Base-by-base conservation (phyloP, 1,140 invertebrate species). In the Leucophenga varia region DNA sequence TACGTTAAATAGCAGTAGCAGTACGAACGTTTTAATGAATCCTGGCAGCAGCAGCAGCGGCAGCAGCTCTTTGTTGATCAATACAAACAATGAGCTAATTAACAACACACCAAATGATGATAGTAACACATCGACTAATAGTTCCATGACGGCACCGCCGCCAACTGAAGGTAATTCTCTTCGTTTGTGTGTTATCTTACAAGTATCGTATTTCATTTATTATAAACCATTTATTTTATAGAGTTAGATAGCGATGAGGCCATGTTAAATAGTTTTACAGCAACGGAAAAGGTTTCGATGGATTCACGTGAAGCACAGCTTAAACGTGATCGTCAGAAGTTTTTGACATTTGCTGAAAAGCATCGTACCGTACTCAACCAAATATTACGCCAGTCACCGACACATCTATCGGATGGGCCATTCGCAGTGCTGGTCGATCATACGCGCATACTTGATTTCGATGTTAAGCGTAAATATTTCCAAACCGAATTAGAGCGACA, bases 291-390 rank as follows among this genome's bases (percentile, higher is more conserved):
- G 31, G 20, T 31, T 10, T 17, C 46, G 2, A 8, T 61, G 14
- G 59, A 36, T 17, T 54, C 54, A 3, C 64, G 69, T 20, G 64
- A 68, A 14, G 52, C 54, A 2, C 65, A 69, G 34, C 51, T 68
- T 13, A 51, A 64, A 5, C 64, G 57, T 9, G 82, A 84, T 68
- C 83, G 84, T 55, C 72, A 81, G 37, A 92, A 91, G 75, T 93
- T 92, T 79, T 78, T 93, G 2, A 85, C 85, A 60, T 92, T 92
- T 79, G 89, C 88, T 30, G 91, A 95, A 78, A 92, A 87, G 41
- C 93, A 96, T 75, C 82, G 91, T 43, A 90, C 90, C 8, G 92
- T 96, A 20, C 77, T 96, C 9, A 96, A 96, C 61, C 93, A 96
- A 78, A 95, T 96, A 46, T 76, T 96, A 19, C 81, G 93, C 4